Conservation (phyloP, 2,888 invertebrate genomes). For the Meghimatium bilineatum region DNA sequence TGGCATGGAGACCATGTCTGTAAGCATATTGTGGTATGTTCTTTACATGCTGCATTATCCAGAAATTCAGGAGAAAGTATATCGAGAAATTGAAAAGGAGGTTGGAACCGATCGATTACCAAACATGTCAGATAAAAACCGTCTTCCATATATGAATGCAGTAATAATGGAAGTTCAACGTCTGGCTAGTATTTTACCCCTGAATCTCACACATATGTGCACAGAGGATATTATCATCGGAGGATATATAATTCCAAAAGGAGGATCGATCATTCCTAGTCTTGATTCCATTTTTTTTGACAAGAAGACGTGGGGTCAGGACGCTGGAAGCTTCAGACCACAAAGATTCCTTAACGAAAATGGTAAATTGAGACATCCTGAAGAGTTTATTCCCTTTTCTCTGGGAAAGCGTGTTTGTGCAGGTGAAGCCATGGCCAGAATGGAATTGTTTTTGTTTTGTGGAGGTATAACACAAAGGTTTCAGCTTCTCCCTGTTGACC, state of each 20-base stretch:
- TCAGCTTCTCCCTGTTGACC: slow-evolving; percentile 27
- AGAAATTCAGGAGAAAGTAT: slow-evolving; percentile 77
- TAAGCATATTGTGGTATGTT: slow-evolving; percentile 90
- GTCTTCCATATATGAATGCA: slow-evolving; percentile 5
- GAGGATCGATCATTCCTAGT: slow-evolving; percentile 52
- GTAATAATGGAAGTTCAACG: slow-evolving; percentile 15
- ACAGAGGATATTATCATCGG: slow-evolving; percentile 59
- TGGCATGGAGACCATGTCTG: slow-evolving; percentile 84
- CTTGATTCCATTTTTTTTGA: too few relatives aligned
- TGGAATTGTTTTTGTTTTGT: slow-evolving; percentile 43
- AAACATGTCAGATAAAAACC: slow-evolving; percentile 2
- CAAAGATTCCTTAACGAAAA: slow-evolving; percentile 60
- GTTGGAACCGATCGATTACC: slow-evolving; percentile 66
- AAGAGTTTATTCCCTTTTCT: slow-evolving; percentile 55
- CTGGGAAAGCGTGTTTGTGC: slow-evolving; percentile 48
- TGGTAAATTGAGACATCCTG: slow-evolving; percentile 44
- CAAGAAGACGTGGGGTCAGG: slow-evolving; percentile 56
- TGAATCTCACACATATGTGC: slow-evolving; percentile 21
- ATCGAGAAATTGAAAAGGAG: slow-evolving; percentile 62
- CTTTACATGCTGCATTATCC: slow-evolving; percentile 88
- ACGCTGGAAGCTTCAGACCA: slow-evolving; percentile 61
- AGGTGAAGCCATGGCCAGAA: slow-evolving; percentile 38
- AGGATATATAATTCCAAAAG: slow-evolving; percentile 68
- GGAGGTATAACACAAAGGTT: slow-evolving; percentile 36
- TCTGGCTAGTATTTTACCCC: slow-evolving; percentile 48